Evolutionary conservation across 2,113 vertebrate genomes (phyloP), one percentile per base, ranked within the genome.

Genomic region (Tringa solitaria): DNA sequence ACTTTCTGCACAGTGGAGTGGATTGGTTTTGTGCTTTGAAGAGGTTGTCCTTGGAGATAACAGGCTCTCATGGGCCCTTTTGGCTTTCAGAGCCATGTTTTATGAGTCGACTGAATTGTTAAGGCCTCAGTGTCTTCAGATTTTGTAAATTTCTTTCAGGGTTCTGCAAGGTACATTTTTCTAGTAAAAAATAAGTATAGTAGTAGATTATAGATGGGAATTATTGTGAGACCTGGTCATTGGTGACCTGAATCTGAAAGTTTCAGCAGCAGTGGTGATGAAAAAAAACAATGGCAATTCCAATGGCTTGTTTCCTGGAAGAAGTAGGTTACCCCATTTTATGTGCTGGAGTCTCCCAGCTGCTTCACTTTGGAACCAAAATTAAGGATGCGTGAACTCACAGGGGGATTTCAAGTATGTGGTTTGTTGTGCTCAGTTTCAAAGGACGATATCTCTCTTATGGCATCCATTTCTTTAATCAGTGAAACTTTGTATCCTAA

Each of bases 401-500:
- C 12, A 0, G 37, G 16, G 30, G 33, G 9, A 43, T n/a, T 67
- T n/a, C 9, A 15, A 33, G 8, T 70, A 0, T 8, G 0, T 46
- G 12, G 6, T 37, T 75, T 67, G 16, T 48, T 78, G 18, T n/a
- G 14, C 78, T 82, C 27, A 6, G 12, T 69, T 83, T 79, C 28
- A 72, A 69, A 83, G 26, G 10, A 59, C 53, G 10, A 11, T 61
- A 16, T 14, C 53, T 12, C 39, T 80, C 20, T 14, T 14, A 1
- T 30, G 24, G 7, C 19, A 67, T 74, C 0, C 1, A 4, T 73
- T 82, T 76, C 39, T 53, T 54, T 43, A 37, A 12, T 60, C 48
- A 24, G 5, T 63, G 67, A 57, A 69, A 50, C 56, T 88, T 86
- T 59, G 7, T 69, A 19, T 83, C 22, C 24, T 68, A 53, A 73